Evolutionary conservation across 1,140 invertebrate species (phyloP), one percentile per base, ranked within the genome.

Genomic region (Drosophila azteca): DNA sequence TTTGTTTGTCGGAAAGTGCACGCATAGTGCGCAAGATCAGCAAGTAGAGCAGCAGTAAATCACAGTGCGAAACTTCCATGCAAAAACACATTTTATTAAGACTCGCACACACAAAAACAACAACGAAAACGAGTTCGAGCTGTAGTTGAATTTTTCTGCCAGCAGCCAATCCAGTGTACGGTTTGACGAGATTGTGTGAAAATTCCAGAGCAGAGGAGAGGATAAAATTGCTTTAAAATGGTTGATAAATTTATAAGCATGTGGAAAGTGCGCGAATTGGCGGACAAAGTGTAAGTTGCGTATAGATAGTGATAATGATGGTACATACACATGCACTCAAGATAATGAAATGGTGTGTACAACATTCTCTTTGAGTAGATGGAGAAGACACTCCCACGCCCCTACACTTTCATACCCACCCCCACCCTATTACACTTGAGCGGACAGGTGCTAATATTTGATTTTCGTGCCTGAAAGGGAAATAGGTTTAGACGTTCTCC

Each of bases 241-340:
- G 91, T 92, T 83, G 94, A 95, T 91, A 94, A 94, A 90, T 94
- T 95, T 91, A 95, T 96, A 92, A 96, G 95, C 91, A 96, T 97
- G 96, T 98, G 97, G 97, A 98, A 98, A 94, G 95, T 98, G 87
- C 95, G 97, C 81, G 97, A 98, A 93, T 90, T 98, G 71, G 96
- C 97, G 81, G 97, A 98, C 92, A 98, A 98, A 95, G 97, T 98
- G 97, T 98, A 95, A 97, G 97, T 96, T 84, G 31, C 53, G 31
- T 58, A 20, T 24, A 24, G 45, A 8, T 44, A 49, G 50, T 39
- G 51, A 41, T 39, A 61, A 20, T 35, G 31, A 13, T 39, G 35
- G 35, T 39, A 39, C 35, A 39, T 39, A 39, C 35, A 39, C 35
- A 13, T 39, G 35, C 35, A 13, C 35, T 39, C 35, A 39, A 39